Percentiles rank a stretch among this genome's conserved stretches.
Evolutionary conservation across 92 coral and sea anemone genomes (phyloP).

Genomic region (Siderastrea siderea): DNA sequence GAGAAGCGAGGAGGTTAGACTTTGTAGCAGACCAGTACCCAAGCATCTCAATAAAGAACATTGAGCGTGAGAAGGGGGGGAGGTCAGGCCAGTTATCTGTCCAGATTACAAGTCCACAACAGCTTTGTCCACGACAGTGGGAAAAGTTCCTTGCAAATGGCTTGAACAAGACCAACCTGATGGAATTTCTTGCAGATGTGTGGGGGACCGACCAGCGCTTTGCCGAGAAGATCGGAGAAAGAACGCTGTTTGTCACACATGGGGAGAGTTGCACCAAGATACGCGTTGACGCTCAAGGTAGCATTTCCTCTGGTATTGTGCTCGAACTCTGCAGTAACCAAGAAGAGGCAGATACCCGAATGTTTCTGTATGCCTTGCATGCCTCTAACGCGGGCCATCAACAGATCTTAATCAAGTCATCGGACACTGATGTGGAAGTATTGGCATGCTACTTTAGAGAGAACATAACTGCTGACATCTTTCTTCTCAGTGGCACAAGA

Average conservation of each 20-base stretch:
- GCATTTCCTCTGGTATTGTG: slow-evolving; percentile 54
- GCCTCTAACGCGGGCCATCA: slow-evolving; percentile 39
- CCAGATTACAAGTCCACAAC: slow-evolving; percentile 67
- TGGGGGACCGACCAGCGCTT: slow-evolving; percentile 51
- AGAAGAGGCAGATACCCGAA: slow-evolving; percentile 77
- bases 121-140: slow-evolving; percentile 77
- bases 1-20: slow-evolving; percentile 59
- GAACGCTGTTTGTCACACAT: slow-evolving; percentile 51
- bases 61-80: slow-evolving; percentile 61
- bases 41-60: slow-evolving; percentile 68
- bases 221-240: slow-evolving; percentile 52
- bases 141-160: slow-evolving; percentile 65
- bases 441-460: slow-evolving; percentile 62
- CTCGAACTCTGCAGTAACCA: slow-evolving; percentile 42
- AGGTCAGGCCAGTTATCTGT: slow-evolving; percentile 52
- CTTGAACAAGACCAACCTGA: slow-evolving; percentile 54
- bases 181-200: slow-evolving; percentile 55
- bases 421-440: slow-evolving; percentile 70
- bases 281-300: slow-evolving; percentile 33
- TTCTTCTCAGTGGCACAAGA: slow-evolving; percentile 70
- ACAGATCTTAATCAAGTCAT: slow-evolving; percentile 44
- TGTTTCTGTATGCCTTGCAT: slow-evolving; percentile 73
- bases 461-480: slow-evolving; percentile 53
- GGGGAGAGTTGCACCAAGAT: slow-evolving; percentile 53
- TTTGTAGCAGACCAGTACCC: slow-evolving; percentile 78